Evolutionary conservation across 92 coral and sea anemone genomes (phyloP).

Genomic region (Siderastrea siderea): DNA sequence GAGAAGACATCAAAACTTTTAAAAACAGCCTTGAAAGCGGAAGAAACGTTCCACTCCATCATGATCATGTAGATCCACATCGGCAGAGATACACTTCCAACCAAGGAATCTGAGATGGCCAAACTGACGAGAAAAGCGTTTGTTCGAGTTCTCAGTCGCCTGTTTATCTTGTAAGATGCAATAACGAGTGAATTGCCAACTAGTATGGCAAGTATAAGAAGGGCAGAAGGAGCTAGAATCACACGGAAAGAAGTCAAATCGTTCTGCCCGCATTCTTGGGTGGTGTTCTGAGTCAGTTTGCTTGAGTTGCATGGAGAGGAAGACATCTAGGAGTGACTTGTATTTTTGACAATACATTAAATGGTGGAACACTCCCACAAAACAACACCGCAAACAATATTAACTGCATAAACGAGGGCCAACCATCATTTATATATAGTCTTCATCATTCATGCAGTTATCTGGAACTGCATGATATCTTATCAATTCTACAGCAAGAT

Average conservation of each 20-base stretch:
- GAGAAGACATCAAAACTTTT: slow-evolving; percentile 57
- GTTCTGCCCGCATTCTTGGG: not conserved
- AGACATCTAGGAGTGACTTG: not conserved
- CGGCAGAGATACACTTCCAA: slow-evolving; percentile 82
- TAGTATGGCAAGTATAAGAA: slow-evolving; percentile 62
- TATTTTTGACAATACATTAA: too few species aligned
- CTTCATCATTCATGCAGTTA: too few species aligned
- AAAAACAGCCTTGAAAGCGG: slow-evolving; percentile 23
- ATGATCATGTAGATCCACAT: slow-evolving; percentile 66
- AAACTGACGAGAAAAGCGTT: slow-evolving; percentile 79
- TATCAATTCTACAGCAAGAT: too few species aligned
- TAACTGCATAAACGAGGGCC: too few species aligned
- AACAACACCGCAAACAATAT: too few species aligned
- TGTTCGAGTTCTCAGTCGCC: slow-evolving; percentile 74
- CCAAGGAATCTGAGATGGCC: slow-evolving; percentile 84
- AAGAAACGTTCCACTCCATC: slow-evolving; percentile 15
- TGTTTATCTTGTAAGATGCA: slow-evolving; percentile 70
- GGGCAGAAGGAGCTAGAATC: slow-evolving; percentile 53
- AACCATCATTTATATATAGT: too few species aligned
- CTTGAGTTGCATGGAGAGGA: not conserved
- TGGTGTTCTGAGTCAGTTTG: not conserved
- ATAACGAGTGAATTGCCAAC: slow-evolving; percentile 80
- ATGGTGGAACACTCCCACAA: too few species aligned
- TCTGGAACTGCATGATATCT: too few species aligned
- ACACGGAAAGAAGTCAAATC: slow-evolving; percentile 1